A percentile compares a stretch with the other conserved stretches of the same genome.
Evolutionary conservation across 2,113 vertebrate species (phyloP).

Genomic region (Spermophilus dauricus): DNA sequence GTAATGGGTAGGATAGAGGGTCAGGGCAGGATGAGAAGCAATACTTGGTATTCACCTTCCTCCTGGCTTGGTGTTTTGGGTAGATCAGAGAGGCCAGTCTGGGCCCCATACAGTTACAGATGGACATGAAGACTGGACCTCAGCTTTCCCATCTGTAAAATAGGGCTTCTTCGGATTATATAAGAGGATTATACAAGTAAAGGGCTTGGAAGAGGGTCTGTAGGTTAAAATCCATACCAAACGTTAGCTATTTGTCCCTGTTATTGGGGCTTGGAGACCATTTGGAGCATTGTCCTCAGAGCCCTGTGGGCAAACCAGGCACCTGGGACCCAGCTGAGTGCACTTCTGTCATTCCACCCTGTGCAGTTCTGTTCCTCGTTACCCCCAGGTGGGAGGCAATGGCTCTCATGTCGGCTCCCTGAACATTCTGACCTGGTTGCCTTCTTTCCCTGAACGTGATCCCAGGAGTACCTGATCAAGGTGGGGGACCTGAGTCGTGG

Average conservation of each 20-base stretch:
- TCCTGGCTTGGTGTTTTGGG: background rate
- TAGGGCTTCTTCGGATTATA: background rate
- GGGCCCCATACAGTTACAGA: background rate
- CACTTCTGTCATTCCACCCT: background rate
- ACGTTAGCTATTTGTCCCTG: background rate
- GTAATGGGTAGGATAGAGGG: rapidly evolving
- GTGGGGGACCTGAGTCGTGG: slow-evolving; percentile 71
- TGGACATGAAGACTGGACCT: background rate
- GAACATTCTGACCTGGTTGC: background rate
- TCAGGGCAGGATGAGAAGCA: background rate
- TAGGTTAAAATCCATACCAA: background rate
- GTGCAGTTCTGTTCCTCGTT: background rate
- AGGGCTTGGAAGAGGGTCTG: background rate
- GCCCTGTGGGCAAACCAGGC: background rate
- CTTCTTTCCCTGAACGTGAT: background rate
- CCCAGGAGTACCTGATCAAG: slow-evolving; percentile 75
- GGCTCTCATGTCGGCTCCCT: background rate
- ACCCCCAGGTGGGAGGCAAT: too few species aligned
- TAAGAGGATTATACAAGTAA: background rate
- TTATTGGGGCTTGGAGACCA: background rate
- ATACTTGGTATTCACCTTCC: background rate
- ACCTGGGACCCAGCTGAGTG: too few species aligned
- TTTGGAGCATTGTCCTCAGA: background rate
- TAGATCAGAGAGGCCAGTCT: background rate
- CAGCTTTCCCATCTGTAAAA: background rate